Evolutionary conservation across 2,888 invertebrate species (phyloP).

Genomic region (Dasypogon diadema): DNA sequence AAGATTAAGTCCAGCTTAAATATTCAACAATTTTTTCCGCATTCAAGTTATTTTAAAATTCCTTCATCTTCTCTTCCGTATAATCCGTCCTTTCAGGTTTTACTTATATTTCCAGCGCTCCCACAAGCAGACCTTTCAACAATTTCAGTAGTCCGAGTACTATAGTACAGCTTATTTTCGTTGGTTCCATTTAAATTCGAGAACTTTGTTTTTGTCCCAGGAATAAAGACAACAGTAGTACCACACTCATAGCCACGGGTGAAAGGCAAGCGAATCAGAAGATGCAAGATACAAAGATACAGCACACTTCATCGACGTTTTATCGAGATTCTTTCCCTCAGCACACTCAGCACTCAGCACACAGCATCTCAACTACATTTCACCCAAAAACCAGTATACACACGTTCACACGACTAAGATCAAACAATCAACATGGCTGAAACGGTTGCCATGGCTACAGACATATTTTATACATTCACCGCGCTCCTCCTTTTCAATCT

Average conservation of each 20-base stretch:
- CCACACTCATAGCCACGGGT: not conserved
- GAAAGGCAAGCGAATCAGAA: conserved; percentile 15
- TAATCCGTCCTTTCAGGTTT: conserved; percentile 8
- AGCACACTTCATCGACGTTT: not conserved
- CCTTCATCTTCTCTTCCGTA: conserved; percentile 21
- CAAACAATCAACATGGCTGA: conserved; percentile 54
- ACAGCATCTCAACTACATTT: conserved; percentile 34
- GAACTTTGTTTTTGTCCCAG: not conserved
- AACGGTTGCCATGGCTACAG: conserved; percentile 55
- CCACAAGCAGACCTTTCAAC: not conserved
- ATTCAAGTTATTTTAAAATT: conserved; percentile 40
- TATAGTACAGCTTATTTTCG: not conserved
- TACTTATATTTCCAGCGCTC: not conserved
- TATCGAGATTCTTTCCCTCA: not conserved
- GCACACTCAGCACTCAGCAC: too few species aligned
- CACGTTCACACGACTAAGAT: conserved; percentile 5
- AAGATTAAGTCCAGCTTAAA: conserved; percentile 34
- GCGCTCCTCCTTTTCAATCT: conserved; percentile 42
- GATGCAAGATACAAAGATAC: conserved; percentile 6
- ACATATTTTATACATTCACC: conserved; percentile 52
- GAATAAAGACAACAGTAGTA: not conserved
- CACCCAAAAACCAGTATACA: conserved; percentile 20
- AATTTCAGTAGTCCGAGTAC: not conserved
- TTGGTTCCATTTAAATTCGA: not conserved
- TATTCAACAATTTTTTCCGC: conserved; percentile 49